Conservation (phyloP, 2,113 vertebrate species). For the Myrmecophaga tridactyla region DNA sequence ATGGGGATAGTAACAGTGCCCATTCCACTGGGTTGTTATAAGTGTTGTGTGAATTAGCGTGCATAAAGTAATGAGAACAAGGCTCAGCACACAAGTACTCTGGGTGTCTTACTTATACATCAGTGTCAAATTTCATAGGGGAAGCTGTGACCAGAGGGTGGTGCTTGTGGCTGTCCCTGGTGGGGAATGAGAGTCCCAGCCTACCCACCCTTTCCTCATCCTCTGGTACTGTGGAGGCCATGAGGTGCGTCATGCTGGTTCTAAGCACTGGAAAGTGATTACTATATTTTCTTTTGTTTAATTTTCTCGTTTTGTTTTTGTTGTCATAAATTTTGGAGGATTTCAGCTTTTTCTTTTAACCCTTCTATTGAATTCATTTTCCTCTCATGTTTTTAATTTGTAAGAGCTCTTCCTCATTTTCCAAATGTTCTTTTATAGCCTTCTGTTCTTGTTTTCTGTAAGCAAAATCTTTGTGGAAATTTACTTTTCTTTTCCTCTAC, state of each 20-base stretch:
- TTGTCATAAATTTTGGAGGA: neutral
- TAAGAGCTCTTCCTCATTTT: neutral
- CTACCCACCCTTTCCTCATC: too few relatives aligned
- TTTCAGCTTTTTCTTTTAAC: neutral
- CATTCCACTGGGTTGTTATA: neutral
- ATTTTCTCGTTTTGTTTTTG: neutral
- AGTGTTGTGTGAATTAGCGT: too few relatives aligned
- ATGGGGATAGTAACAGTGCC: too few relatives aligned
- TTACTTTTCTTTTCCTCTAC: neutral
- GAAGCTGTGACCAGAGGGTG: neutral
- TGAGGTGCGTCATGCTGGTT: too few relatives aligned
- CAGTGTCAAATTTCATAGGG: neutral
- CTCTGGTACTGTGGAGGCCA: too few relatives aligned
- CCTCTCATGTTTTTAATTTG: neutral
- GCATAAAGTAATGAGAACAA: neutral
- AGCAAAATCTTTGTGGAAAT: neutral
- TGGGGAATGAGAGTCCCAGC: neutral
- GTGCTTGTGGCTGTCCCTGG: neutral
- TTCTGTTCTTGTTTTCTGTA: neutral
- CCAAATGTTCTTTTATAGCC: neutral
- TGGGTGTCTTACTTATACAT: neutral
- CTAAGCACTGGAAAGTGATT: neutral
- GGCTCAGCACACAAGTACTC: neutral
- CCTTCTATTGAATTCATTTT: neutral
- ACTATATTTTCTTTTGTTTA: neutral